phyloP scores from a whole-genome alignment of 1,140 invertebrate species.

The Drosophila nigromelanica region DNA sequence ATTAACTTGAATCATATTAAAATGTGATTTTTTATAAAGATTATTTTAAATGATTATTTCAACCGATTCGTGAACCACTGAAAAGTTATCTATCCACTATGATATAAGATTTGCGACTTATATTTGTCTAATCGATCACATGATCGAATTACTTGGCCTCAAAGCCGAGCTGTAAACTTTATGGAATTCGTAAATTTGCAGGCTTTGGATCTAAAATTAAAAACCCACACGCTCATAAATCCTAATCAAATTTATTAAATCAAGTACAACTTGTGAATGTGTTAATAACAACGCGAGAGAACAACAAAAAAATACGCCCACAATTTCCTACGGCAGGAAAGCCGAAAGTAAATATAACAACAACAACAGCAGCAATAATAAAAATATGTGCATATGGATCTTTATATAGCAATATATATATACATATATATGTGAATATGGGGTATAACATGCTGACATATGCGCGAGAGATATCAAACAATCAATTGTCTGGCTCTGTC shows the following conservation, averaged over 20 bases:
- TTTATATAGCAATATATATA: slow-evolving; percentile 12
- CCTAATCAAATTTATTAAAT: slow-evolving; percentile 81
- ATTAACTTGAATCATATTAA: neutral
- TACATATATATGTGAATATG: slow-evolving; percentile 45
- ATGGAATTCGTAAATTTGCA: slow-evolving; percentile 23
- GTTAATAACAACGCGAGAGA: slow-evolving; percentile 59
- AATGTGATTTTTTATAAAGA: neutral
- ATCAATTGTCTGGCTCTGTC: slow-evolving; percentile 69
- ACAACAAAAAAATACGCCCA: slow-evolving; percentile 45
- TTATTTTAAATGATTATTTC: neutral
- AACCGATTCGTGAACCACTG: neutral
- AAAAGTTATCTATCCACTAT: neutral
- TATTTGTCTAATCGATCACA: slow-evolving; percentile 25
- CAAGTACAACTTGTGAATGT: slow-evolving; percentile 57
- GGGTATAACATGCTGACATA: slow-evolving; percentile 13
- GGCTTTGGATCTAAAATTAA: slow-evolving; percentile 38
- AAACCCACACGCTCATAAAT: slow-evolving; percentile 66
- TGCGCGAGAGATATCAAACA: slow-evolving; percentile 56
- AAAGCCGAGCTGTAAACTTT: slow-evolving; percentile 24
- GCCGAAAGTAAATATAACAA: slow-evolving; percentile 34
- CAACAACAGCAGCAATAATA: slow-evolving; percentile 12
- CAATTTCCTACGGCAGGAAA: slow-evolving; percentile 37
- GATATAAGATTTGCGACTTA: neutral
- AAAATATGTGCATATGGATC: slow-evolving; percentile 28
- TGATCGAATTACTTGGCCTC: slow-evolving; percentile 29